These are phyloP conservation scores for Bombus impatiens DNA, from an alignment of 1,140 invertebrate species.

Conservation along the genomic window DNA sequence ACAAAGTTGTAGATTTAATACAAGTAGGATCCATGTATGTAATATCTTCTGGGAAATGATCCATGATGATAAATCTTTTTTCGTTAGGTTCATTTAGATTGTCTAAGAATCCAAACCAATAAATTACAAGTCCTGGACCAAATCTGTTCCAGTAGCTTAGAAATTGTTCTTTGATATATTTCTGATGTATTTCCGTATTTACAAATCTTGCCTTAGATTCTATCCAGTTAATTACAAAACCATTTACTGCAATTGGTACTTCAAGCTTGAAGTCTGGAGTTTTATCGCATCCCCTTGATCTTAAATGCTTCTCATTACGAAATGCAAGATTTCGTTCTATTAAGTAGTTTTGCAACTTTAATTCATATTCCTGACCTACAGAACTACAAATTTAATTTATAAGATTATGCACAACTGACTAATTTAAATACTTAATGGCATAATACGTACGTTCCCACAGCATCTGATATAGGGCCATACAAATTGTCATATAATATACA, in stretches of 20 bases:
- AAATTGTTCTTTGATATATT: slow-evolving; percentile 94
- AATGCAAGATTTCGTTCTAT: slow-evolving; percentile 86
- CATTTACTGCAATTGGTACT: slow-evolving; percentile 93
- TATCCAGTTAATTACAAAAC: slow-evolving; percentile 96
- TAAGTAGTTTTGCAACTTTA: slow-evolving; percentile 85
- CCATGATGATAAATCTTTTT: slow-evolving; percentile 87
- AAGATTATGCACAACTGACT: neutral
- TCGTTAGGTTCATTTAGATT: slow-evolving; percentile 84
- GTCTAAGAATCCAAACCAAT: slow-evolving; percentile 97
- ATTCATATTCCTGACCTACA: slow-evolving; percentile 90
- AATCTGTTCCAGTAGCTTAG: slow-evolving; percentile 97
- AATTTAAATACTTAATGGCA: slow-evolving; percentile 39
- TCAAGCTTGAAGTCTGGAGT: slow-evolving; percentile 97
- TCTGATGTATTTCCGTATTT: slow-evolving; percentile 90
- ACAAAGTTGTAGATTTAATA: slow-evolving; percentile 45
- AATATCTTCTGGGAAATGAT: slow-evolving; percentile 84
- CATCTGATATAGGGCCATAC: slow-evolving; percentile 90
- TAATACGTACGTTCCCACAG: slow-evolving; percentile 86
- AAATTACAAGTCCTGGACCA: slow-evolving; percentile 96
- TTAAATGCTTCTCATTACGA: slow-evolving; percentile 91
- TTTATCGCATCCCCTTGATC: slow-evolving; percentile 94
- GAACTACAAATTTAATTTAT: slow-evolving; percentile 81
- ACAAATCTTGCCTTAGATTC: slow-evolving; percentile 98
- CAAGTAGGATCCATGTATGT: slow-evolving; percentile 74
- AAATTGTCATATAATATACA: slow-evolving; percentile 72